Evolutionary conservation across 2,113 vertebrate genomes (phyloP).

Genomic region (Myrmecobius fasciatus): DNA sequence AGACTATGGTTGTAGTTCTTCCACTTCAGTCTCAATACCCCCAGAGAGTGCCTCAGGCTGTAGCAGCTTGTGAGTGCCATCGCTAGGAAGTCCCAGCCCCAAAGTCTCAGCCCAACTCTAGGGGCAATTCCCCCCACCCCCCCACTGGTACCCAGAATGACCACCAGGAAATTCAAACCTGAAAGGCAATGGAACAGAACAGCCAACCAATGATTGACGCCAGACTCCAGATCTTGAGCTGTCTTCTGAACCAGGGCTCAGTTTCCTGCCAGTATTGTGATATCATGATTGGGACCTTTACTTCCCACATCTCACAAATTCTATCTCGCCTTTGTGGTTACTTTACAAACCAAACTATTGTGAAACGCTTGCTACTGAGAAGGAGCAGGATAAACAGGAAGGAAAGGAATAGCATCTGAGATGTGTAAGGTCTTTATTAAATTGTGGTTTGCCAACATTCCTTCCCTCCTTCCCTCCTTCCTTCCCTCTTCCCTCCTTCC

Average conservation of each 20-base stretch:
- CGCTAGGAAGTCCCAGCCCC: not conserved
- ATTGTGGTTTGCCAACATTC: not conserved
- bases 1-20: not conserved
- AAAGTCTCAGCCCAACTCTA: not conserved
- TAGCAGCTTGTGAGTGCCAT: not conserved
- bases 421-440: no score
- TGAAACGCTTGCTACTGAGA: no score
- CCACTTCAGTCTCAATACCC: not conserved
- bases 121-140: not conserved
- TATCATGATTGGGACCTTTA: no score
- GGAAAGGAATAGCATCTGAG: no score
- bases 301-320: no score
- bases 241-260: no score
- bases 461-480: not conserved
- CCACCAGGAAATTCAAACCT: not conserved
- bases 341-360: no score
- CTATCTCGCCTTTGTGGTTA: no score
- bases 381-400: no score
- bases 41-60: not conserved
- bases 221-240: no score
- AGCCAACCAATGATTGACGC: not conserved
- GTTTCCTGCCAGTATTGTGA: no score
- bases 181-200: not conserved
- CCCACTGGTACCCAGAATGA: not conserved
- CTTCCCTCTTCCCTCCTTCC: no score